Conservation (phyloP, 2,888 invertebrate genomes). For the Acrobasis repandana region DNA sequence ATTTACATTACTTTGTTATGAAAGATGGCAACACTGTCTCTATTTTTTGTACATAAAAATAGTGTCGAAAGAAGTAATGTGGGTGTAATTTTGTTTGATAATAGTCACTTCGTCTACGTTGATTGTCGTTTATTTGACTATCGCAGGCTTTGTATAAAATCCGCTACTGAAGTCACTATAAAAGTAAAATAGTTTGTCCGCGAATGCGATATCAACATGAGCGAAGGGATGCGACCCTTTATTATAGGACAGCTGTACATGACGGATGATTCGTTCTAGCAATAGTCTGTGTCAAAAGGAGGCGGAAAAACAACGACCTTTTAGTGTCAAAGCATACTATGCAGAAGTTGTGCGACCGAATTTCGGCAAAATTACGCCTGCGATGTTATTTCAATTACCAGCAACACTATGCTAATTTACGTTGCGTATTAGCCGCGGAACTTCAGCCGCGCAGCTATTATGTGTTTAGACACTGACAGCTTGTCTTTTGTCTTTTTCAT, state of each 20-base stretch:
- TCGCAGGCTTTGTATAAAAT: slow-evolving; percentile 51
- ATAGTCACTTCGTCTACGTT: slow-evolving; percentile 50
- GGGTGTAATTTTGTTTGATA: slow-evolving; percentile 50
- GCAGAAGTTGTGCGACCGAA: no score
- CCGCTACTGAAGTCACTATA: slow-evolving; percentile 43
- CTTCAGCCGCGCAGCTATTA: no score
- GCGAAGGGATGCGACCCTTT: slow-evolving; percentile 28
- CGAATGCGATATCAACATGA: slow-evolving; percentile 44
- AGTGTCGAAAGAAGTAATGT: slow-evolving; percentile 52
- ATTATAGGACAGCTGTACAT: slow-evolving; percentile 24
- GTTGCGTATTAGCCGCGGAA: no score
- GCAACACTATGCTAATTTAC: no score
- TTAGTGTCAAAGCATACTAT: no score
- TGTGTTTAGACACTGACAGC: no score
- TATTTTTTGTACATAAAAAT: slow-evolving; percentile 62
- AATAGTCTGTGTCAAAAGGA: slow-evolving; percentile 18
- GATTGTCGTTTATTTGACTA: slow-evolving; percentile 47
- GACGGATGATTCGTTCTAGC: slow-evolving; percentile 36
- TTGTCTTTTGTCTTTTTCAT: neutral
- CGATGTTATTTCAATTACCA: no score
- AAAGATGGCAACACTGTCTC: slow-evolving; percentile 51
- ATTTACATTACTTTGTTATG: slow-evolving; percentile 47
- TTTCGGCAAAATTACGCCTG: no score
- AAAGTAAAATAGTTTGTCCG: slow-evolving; percentile 39
- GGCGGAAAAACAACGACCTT: neutral